Base-by-base conservation (phyloP, 2,113 vertebrate genomes). In the Condylura cristata region DNA sequence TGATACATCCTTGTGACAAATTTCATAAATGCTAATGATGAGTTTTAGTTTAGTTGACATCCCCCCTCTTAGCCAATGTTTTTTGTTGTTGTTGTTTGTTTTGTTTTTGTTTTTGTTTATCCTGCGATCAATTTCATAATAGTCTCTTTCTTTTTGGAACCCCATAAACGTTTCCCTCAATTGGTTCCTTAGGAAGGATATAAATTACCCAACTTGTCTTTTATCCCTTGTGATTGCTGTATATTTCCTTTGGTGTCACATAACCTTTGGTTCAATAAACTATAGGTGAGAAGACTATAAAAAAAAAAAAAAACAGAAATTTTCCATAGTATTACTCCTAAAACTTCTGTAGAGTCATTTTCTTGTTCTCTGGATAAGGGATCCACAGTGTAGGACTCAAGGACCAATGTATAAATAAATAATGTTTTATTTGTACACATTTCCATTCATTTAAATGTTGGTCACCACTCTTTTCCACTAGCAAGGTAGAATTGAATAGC, bases 171-270 rank as follows among this genome's bases (percentile, higher is more conserved):
- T 68, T n/a, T 91, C 3, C 0, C 13, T 2, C 4, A 61, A 53
- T 4, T 8, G 5, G 6, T 39, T 75, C 8, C 6, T 51, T 17
- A 61, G 8, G 17, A 6, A 72, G 28, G 20, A 72, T n/a, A 2
- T 32, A 89, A 93, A 48, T 68, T 22, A 12, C 2, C 41, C 5
- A 46, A 48, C 0, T 14, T 79, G 24, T 0, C 6, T 71, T 90
- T 65, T 8, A 4, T 14, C 1, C 0, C 3, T 13, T 2, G 12
- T 61, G 17, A 0, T 44, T 20, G 71, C 7, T 66, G 0, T 41
- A 8, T 48, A 4, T 84, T 61, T 89, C 78, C 34, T 53, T 63
- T 11, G 24, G 34, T 1, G 32, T 75, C 39, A 63, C n/a, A 74
- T 41, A 66, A 41, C 6, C 5, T 61, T 74, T 84, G 48, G n/a